These are phyloP conservation scores for Synanthedon tipuliformis DNA, from an alignment of 2,888 invertebrate species.

Conservation along the genomic window DNA sequence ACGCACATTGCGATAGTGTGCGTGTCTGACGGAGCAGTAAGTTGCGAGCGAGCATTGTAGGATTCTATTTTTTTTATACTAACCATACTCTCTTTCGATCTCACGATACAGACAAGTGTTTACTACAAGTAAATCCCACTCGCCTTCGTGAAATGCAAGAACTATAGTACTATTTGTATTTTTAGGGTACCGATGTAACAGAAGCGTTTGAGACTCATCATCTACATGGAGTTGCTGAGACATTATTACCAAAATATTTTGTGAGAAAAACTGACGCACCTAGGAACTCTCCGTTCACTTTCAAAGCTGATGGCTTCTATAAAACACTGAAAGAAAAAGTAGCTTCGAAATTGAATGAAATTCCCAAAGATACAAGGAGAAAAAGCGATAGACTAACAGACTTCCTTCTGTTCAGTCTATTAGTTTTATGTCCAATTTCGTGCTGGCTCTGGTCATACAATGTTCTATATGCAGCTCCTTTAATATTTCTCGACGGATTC, in stretches of 20 bases:
- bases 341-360: slow-evolving; percentile 59
- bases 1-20: too few species aligned
- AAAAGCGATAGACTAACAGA: slow-evolving; percentile 46
- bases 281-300: slow-evolving; percentile 79
- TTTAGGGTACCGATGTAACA: slow-evolving; percentile 75
- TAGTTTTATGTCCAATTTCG: slow-evolving; percentile 29
- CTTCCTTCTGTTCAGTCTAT: slow-evolving; percentile 25
- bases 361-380: slow-evolving; percentile 42
- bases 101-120: too few species aligned
- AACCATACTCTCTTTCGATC: too few species aligned
- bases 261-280: slow-evolving; percentile 72
- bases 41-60: too few species aligned
- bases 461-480: slow-evolving; percentile 25
- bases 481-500: slow-evolving; percentile 28
- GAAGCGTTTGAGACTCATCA: slow-evolving; percentile 75
- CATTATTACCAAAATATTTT: slow-evolving; percentile 75
- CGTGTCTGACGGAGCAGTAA: too few species aligned
- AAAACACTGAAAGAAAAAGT: slow-evolving; percentile 76
- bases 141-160: too few species aligned
- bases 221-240: slow-evolving; percentile 67
- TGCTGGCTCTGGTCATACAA: slow-evolving; percentile 40
- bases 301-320: slow-evolving; percentile 82
- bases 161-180: slow-evolving; percentile 9
- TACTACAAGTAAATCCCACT: too few species aligned
- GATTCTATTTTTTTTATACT: too few species aligned